These are phyloP conservation scores for Eudasyphora cyanicolor DNA, from an alignment of 2,888 invertebrate species.

Conservation along the genomic window DNA sequence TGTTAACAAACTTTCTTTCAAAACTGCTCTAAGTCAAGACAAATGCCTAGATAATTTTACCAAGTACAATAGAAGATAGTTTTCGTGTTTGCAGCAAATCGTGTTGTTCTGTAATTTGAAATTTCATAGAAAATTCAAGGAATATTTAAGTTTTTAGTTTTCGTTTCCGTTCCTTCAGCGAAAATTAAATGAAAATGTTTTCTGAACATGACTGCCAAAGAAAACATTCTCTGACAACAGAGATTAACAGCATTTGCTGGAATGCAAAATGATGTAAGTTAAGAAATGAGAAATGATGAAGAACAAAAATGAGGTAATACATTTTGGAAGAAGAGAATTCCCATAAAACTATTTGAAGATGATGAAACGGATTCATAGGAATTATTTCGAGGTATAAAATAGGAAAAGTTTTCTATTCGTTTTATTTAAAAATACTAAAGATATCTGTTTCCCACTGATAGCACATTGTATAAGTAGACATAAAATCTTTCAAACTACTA, in stretches of 20 bases:
- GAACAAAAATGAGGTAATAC: no score
- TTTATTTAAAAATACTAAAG: no score
- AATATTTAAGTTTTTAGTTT: not conserved
- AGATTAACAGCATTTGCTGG: not conserved
- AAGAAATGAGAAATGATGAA: no score
- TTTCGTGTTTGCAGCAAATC: not conserved
- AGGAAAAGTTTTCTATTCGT: no score
- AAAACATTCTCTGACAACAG: not conserved
- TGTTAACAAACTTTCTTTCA: not conserved
- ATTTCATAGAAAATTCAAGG: conserved; percentile 10
- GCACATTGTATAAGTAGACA: no score
- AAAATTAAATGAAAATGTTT: conserved; percentile 25
- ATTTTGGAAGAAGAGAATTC: no score
- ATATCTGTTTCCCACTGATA: no score
- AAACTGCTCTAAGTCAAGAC: not conserved
- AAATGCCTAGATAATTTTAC: not conserved
- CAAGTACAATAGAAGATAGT: not conserved
- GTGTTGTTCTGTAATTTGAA: conserved; percentile 16
- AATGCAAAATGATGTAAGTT: no score
- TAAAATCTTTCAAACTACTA: no score
- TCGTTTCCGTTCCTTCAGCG: not conserved
- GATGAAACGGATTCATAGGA: no score
- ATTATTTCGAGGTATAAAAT: no score
- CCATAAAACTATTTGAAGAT: no score
- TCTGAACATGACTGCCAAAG: conserved; percentile 16